phyloP scores from a whole-genome alignment of 2,888 invertebrate genomes.

The Eutolmus rufibarbis region DNA sequence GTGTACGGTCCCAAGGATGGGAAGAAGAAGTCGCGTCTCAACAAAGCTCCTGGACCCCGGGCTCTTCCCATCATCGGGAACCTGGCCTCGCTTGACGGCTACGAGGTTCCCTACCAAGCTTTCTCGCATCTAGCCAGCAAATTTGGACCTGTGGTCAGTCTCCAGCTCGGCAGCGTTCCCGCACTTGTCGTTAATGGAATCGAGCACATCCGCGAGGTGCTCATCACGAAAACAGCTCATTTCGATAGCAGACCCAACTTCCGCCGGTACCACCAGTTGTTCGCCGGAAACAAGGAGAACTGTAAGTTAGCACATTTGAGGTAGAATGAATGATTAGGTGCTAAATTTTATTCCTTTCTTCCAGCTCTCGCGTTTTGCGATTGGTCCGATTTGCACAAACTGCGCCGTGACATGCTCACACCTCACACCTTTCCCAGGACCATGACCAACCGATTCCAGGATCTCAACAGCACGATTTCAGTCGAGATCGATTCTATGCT shows the following conservation, averaged over 20 bases:
- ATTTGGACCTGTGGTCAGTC: conserved; percentile 66
- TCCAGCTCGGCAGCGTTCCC: conserved; percentile 66
- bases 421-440: conserved; percentile 68
- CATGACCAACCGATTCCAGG: conserved; percentile 65
- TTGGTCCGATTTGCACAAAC: conserved; percentile 71
- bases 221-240: conserved; percentile 67
- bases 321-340: not conserved
- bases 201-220: conserved; percentile 68
- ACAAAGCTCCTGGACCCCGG: not conserved
- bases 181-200: conserved; percentile 69
- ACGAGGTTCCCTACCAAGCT: conserved; percentile 69
- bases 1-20: not conserved
- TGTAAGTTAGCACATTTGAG: conserved; percentile 65
- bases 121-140: conserved; percentile 65
- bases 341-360: not conserved
- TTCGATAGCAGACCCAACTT: conserved; percentile 74
- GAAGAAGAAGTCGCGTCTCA: not conserved
- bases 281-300: conserved; percentile 72
- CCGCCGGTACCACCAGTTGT: conserved; percentile 68
- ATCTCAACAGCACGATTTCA: conserved; percentile 64
- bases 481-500: conserved; percentile 60
- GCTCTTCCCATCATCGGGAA: conserved; percentile 59
- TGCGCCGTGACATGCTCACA: conserved; percentile 68
- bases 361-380: conserved; percentile 73
- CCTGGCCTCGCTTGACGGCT: conserved; percentile 66